phyloP scores from a whole-genome alignment of 2,888 invertebrate species.

The Stramonita haemastoma region DNA sequence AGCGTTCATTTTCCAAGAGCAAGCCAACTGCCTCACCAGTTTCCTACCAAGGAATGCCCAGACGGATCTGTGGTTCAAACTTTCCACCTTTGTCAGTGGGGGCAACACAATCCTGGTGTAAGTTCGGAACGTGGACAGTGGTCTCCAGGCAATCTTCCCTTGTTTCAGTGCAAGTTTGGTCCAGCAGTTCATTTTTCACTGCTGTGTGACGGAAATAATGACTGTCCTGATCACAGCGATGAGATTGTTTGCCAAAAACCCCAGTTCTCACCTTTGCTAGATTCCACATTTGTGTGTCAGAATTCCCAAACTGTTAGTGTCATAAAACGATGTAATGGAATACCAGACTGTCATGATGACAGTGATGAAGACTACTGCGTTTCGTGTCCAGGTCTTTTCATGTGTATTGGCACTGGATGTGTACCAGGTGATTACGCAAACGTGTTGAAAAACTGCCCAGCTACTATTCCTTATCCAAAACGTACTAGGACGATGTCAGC shows the following conservation, averaged over 20 bases:
- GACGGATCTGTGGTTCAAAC: conserved; percentile 38
- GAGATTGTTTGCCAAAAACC: neutral
- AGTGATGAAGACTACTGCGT: conserved; percentile 34
- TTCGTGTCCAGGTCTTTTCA: neutral
- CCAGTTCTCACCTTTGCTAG: conserved; percentile 10
- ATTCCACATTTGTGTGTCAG: conserved; percentile 7
- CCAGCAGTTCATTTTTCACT: conserved; percentile 23
- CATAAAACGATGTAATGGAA: neutral
- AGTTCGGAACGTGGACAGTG: neutral
- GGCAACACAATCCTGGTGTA: neutral
- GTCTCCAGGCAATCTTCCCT: neutral
- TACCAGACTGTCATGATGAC: conserved; percentile 30
- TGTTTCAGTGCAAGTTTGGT: conserved; percentile 16
- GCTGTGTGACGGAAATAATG: conserved; percentile 33
- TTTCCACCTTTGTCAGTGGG: conserved; percentile 22
- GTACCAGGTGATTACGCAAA: neutral
- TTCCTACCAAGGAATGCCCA: conserved; percentile 26
- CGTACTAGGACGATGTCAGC: neutral
- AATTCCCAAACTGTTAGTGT: neutral
- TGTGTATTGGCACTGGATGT: conserved; percentile 7
- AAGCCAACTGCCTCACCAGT: neutral
- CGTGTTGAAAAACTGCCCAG: neutral
- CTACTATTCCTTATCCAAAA: too few species aligned
- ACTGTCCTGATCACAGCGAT: conserved; percentile 36
- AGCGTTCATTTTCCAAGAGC: neutral